phyloP scores from a whole-genome alignment of 2,888 invertebrate genomes.

The Cyclophora albipunctata region DNA sequence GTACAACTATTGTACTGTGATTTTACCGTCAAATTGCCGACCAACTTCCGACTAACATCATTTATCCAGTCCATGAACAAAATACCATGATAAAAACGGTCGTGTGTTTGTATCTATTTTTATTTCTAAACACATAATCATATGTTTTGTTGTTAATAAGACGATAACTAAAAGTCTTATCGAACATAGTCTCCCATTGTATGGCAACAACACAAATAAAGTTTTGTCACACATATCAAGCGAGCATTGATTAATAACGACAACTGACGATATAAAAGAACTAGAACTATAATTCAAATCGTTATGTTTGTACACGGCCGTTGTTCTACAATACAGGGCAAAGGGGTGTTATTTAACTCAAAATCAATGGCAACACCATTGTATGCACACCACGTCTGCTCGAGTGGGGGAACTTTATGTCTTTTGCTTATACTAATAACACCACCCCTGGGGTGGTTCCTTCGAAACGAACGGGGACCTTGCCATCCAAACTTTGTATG shows the following conservation, averaged over 20 bases:
- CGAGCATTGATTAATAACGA: conserved; percentile 41
- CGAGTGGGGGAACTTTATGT: conserved; percentile 56
- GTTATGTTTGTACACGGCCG: conserved; percentile 51
- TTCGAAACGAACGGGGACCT: conserved; percentile 32
- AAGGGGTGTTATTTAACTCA: conserved; percentile 68
- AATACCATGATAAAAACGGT: no score
- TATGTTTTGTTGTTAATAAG: no score
- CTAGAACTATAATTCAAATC: conserved; percentile 61
- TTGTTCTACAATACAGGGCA: conserved; percentile 35
- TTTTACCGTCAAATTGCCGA: no score
- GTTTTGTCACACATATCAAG: no score
- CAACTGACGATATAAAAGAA: conserved; percentile 46
- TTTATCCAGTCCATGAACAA: no score
- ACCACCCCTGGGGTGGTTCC: conserved; percentile 62
- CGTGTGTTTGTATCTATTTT: no score
- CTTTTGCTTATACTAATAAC: conserved; percentile 71
- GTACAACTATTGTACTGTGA: no score
- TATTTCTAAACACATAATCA: no score
- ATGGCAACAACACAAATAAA: no score
- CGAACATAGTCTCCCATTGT: no score
- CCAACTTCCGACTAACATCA: no score
- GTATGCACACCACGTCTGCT: conserved; percentile 63
- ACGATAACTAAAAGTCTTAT: no score
- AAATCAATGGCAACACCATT: conserved; percentile 69
- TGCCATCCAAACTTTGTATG: conserved; percentile 62